Conservation (phyloP, 2,888 invertebrate species). For the Alloplasta piceator region DNA sequence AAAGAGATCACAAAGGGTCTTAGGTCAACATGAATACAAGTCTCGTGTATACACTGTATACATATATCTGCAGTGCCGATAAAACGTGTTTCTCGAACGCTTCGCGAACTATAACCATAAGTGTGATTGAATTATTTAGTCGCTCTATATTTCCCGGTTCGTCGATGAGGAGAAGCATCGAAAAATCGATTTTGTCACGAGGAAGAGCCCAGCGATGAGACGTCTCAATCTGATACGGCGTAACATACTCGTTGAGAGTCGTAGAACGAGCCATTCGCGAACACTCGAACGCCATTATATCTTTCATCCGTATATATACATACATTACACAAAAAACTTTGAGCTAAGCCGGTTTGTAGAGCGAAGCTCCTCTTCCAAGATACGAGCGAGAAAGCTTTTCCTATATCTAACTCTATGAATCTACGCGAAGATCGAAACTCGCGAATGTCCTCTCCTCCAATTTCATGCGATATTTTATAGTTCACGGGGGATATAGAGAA, state of each 20-base stretch:
- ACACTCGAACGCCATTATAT: conserved; percentile 54
- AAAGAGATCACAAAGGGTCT: no score
- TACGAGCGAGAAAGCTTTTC: conserved; percentile 32
- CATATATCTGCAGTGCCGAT: no score
- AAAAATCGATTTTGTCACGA: conserved; percentile 46
- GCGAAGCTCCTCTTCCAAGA: conserved; percentile 33
- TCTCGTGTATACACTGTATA: no score
- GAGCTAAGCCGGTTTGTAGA: conserved; percentile 24
- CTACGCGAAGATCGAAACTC: conserved; percentile 64
- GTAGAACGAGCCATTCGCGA: conserved; percentile 60
- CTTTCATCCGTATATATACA: conserved; percentile 1
- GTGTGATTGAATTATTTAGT: conserved; percentile 62
- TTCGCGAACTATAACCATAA: background rate
- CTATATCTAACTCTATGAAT: conserved; percentile 60
- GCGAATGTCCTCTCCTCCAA: conserved; percentile 58
- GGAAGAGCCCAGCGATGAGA: background rate
- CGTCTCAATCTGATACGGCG: conserved; percentile 60
- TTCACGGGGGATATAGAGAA: conserved; percentile 37
- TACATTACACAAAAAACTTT: conserved; percentile 42
- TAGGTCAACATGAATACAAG: no score
- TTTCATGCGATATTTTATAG: conserved; percentile 78
- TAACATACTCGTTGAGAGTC: conserved; percentile 49
- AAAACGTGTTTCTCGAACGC: no score
- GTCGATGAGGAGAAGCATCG: conserved; percentile 28
- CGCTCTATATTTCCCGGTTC: conserved; percentile 30